phyloP scores from a whole-genome alignment of 2,888 invertebrate genomes.

The Lydus trimaculatus region DNA sequence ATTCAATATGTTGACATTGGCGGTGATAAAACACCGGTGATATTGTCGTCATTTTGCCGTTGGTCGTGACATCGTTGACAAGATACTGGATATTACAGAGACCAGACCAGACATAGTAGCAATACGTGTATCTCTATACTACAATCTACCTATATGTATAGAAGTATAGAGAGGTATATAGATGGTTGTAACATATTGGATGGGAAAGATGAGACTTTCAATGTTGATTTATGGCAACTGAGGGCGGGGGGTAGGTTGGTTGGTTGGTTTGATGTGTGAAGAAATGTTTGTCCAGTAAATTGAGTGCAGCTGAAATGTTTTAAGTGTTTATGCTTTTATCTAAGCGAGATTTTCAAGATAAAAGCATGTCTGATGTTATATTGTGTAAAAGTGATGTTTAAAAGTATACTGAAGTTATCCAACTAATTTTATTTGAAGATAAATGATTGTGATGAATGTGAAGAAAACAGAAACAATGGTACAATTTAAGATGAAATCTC shows the following conservation, averaged over 20 bases:
- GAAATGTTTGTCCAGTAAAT: constrained; percentile 23
- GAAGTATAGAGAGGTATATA: no score
- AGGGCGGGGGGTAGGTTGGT: no score
- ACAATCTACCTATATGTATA: background rate
- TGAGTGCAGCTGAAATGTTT: constrained; percentile 6
- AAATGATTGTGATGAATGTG: no score
- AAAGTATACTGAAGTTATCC: no score
- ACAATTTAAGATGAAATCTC: background rate
- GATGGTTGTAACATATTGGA: background rate
- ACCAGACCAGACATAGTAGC: background rate
- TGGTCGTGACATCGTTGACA: constrained; percentile 8
- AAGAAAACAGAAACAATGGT: no score
- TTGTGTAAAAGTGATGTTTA: no score
- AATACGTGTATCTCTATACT: background rate
- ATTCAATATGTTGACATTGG: constrained; percentile 20
- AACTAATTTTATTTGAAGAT: no score
- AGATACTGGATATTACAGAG: background rate
- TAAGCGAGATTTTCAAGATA: background rate
- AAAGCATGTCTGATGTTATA: no score
- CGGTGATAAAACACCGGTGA: constrained; percentile 20
- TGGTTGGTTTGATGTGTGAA: constrained; percentile 16
- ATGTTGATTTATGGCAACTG: constrained; percentile 20
- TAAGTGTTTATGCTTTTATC: constrained; percentile 2
- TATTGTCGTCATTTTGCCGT: constrained; percentile 19
- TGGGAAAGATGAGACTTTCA: constrained; percentile 13